Evolutionary conservation across 2,888 invertebrate species (phyloP).

Genomic region (Epinotia demarniana): DNA sequence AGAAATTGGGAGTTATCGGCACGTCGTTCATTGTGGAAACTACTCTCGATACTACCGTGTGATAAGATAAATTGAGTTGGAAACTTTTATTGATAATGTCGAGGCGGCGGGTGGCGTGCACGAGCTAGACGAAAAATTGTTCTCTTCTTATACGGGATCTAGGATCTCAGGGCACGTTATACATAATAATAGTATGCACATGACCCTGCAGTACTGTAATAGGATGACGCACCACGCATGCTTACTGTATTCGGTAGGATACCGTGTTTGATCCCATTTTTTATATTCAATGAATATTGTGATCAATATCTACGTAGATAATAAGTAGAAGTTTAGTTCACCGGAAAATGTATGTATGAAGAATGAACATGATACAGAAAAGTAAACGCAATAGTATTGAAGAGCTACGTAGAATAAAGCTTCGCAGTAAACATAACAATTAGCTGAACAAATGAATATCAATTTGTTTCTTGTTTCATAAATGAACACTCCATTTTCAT

Average conservation of each 20-base stretch:
- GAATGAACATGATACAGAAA: neutral
- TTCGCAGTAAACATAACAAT: neutral
- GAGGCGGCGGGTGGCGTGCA: slow-evolving; percentile 68
- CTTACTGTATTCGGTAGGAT: no score
- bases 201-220: neutral
- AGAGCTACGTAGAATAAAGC: neutral
- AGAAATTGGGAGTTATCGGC: slow-evolving; percentile 83
- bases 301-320: neutral
- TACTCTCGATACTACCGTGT: slow-evolving; percentile 79
- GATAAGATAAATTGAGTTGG: slow-evolving; percentile 82
- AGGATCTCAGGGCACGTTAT: neutral
- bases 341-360: no score
- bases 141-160: neutral
- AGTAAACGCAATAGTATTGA: neutral
- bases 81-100: slow-evolving; percentile 78
- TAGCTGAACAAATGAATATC: no score
- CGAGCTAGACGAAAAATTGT: slow-evolving; percentile 45
- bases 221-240: no score
- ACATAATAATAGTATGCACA: neutral
- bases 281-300: no score
- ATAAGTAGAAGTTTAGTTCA: neutral
- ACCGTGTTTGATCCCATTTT: no score
- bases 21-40: slow-evolving; percentile 83
- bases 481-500: no score
- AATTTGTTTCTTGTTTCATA: no score